phyloP scores from a whole-genome alignment of 2,888 invertebrate species.

The Prenolepis imparis region DNA sequence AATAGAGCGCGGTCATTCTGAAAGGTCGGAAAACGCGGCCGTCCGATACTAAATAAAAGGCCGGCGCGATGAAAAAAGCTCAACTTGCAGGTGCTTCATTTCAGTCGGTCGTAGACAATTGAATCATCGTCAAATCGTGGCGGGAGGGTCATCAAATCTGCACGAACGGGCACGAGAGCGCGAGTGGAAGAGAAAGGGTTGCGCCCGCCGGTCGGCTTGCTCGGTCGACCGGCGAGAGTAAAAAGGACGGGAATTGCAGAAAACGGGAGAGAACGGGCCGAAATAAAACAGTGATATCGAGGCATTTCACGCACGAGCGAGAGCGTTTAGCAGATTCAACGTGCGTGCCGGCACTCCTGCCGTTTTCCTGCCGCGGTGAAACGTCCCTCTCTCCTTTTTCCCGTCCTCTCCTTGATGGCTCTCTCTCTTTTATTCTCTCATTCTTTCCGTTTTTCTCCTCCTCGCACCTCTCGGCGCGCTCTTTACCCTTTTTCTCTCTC shows the following conservation, averaged over 20 bases:
- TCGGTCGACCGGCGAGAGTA: conserved; percentile 66
- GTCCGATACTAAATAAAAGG: conserved; percentile 30
- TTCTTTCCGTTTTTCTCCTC: conserved; percentile 69
- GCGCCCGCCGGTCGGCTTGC: conserved; percentile 55
- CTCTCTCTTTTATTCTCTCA: conserved; percentile 70
- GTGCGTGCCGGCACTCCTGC: conserved; percentile 84
- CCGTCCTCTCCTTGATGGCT: conserved; percentile 69
- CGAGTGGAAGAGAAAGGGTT: conserved; percentile 70
- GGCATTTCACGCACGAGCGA: conserved; percentile 86
- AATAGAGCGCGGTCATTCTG: conserved; percentile 13
- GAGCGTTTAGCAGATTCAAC: conserved; percentile 86
- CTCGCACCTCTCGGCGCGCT: conserved; percentile 61
- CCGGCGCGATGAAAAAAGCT: conserved; percentile 32
- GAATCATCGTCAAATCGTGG: conserved; percentile 72
- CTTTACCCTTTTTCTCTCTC: conserved; percentile 71
- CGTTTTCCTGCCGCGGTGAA: conserved; percentile 76
- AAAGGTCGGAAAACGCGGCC: neutral
- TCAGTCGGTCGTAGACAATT: conserved; percentile 68
- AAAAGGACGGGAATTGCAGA: conserved; percentile 78
- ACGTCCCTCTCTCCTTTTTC: conserved; percentile 73
- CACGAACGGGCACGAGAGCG: conserved; percentile 67
- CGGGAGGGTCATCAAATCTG: conserved; percentile 75
- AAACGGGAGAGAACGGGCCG: conserved; percentile 75
- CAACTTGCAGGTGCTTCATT: conserved; percentile 47
- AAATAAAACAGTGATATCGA: conserved; percentile 86